Evolutionary conservation across 2,888 invertebrate species (phyloP), one percentile per base, ranked within the genome.

Genomic region (Caenorhabditis afra): DNA sequence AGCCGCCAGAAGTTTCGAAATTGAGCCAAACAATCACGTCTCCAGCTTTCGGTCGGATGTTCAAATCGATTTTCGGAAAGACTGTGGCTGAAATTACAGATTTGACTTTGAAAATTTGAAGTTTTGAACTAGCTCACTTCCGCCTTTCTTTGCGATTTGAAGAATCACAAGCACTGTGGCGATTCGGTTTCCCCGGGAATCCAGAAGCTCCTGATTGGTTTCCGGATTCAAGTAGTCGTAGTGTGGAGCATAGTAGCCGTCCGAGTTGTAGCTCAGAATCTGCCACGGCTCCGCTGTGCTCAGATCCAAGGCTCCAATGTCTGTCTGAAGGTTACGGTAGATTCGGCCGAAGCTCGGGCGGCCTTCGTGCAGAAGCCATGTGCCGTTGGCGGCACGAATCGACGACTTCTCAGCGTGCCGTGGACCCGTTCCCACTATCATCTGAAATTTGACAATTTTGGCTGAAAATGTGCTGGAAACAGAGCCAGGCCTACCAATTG

Each of bases 231-330:
- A 53, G 57, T 81, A 84, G 74, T 87, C 87, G 45, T 76, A 86
- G 61, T 87, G 87, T 3, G 85, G 85, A 7, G 84, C 87, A 68
- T 86, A 87, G 57, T 87, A 86, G 0, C 87, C 87, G n/a, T 77
- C 66, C 12, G 58, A 47, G 16, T 81, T 77, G 49, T 87, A 87
- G 49, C 61, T 75, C 7, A 86, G 22, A 0, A 81, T 74, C 39
- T 81, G 81, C 64, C 73, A 81, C 0, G 64, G 59, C 39, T 81
- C 81, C 2, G 81, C 59, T 1, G 47, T 50, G 8, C 53, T 61
- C 45, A 81, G 35, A 29, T 81, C 75, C 14, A 81, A 22, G 0
- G 74, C 57, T 12, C 49, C n/a, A 4, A 81, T 55, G 2, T 55
- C 29, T 0, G 16, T 5, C 37, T 81, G 77, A 3, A 81, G 23